Base-by-base conservation (phyloP, 2,797 vertebrate species). In the Myiotriccus ornatus region DNA sequence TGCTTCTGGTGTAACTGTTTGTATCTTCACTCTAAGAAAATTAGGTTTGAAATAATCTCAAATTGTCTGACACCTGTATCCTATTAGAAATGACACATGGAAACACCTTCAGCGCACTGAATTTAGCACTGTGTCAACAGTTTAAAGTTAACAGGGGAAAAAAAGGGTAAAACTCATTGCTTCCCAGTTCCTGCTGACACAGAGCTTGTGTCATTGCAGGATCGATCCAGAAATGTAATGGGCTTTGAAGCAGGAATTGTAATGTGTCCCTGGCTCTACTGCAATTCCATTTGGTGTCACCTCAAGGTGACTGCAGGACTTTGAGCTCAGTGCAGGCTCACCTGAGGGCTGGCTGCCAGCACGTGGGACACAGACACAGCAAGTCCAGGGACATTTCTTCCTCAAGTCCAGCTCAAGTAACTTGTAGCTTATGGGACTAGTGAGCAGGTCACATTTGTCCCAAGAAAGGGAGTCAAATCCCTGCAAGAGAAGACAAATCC, bases 11-110 rank as follows among this genome's bases (percentile, higher is more conserved):
- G 81, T 91, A 96, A 93, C 79, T 94, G 91, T 96, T 95, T 94
- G 89, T 92, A 96, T 92, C 96, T 96, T 97, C 91, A 70, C 80
- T 93, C 70, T 59, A 95, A 67, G 87, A 96, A 97, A 97, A 97
- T 97, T 88, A 96, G 93, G 93, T 96, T 92, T 97, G 97, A 97
- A 97, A 95, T 96, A 94, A 95, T 96, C 93, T 97, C 81, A 89
- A 93, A 92, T 93, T 95, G 63, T 93, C 87, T 94, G 93, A 96
- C 96, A 97, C 96, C 94, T 97, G 97, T 96, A 96, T 96, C 93
- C 95, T 95, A 97, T 97, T 97, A 97, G 94, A 95, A 95, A 79
- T 95, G 96, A 97, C 95, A 97, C 84, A 94, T 68, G 82, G 95
- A 97, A 97, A 97, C 94, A 97, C 95, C 95, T 96, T 94, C 93